These are phyloP conservation scores for Diachasma alloeum DNA, from an alignment of 1,140 invertebrate genomes.

Conservation along the genomic window DNA sequence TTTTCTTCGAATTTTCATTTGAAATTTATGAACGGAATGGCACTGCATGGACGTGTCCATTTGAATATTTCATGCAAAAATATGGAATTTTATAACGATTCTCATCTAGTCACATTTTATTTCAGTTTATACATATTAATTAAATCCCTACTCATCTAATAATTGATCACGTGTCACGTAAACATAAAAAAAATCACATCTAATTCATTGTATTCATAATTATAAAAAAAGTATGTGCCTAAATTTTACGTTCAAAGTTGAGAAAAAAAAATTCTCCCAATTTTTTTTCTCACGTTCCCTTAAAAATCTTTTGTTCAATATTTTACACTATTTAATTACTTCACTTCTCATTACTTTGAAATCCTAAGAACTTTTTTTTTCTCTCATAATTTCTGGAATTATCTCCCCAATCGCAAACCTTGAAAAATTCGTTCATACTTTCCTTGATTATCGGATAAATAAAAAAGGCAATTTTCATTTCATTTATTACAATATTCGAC, in stretches of 20 bases:
- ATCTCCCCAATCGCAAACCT: not conserved
- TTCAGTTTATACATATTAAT: not conserved
- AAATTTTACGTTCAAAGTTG: constrained; percentile 2
- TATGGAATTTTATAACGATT: constrained; percentile 22
- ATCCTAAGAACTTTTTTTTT: too few relatives aligned
- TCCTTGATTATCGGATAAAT: not conserved
- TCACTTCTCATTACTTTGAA: not conserved
- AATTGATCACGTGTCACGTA: constrained; percentile 13
- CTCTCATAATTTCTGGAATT: too few relatives aligned
- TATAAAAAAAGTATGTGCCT: not conserved
- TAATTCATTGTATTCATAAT: not conserved
- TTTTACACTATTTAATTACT: not conserved
- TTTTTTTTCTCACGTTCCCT: not conserved
- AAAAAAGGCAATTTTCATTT: not conserved
- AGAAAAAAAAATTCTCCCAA: not conserved
- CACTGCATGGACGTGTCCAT: constrained; percentile 41
- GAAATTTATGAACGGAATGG: constrained; percentile 61
- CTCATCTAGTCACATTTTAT: not conserved
- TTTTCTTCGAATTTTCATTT: constrained; percentile 30
- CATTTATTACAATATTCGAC: not conserved
- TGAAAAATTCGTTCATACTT: not conserved
- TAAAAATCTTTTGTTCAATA: not conserved
- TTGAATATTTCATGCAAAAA: constrained; percentile 24
- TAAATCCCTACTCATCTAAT: constrained; percentile 13
- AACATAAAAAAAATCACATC: constrained; percentile 8